Evolutionary conservation across 2,888 invertebrate species (phyloP), one percentile per base, ranked within the genome.

Genomic region (Drosophila atripex): DNA sequence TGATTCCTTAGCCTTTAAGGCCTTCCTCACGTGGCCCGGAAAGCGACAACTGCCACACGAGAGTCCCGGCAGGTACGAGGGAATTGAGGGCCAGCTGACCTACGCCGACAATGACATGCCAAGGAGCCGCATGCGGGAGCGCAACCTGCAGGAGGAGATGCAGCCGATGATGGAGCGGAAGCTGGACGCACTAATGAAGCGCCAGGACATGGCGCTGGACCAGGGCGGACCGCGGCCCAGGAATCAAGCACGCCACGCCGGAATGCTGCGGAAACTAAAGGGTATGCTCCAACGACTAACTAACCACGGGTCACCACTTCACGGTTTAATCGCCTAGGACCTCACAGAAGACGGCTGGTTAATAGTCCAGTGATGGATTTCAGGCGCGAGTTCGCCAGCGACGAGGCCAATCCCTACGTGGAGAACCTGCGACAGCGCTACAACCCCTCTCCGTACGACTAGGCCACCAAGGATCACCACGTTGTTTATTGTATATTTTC

Each of bases 321-420:
- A 21, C 21, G 28, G 8, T 11, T 3, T 12, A 11, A 32, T 4
- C 32, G 3, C 32, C 12, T 12, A 41, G 39, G 39, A 18, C 6
- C 3, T 16, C 18, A 41, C 39, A 8, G n/a, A 9, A 6, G 16
- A 18, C 16, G 16, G n/a, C 9, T 16, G 9, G 18, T 41, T 18
- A 50, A 16, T 18, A 51, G 16, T 8, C 49, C 76, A 4, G 58
- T 28, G 0, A 7, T 65, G 45, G 73, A 78, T 8, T 38, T 76
- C 0, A 45, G 32, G 5, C 64, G 45, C 0, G 77, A 77, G n/a
- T 78, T 78, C 6, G 73, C 73, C 47, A 77, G 73, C 46, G 77
- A 78, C 25, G 65, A 76, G n/a, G 56, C 76, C 21, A 77, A 78
- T 69, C 79, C 77, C 9, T 76, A 73, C 21, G 64, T 78, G 7